Evolutionary conservation across 2,888 invertebrate species (phyloP), one percentile per base, ranked within the genome.

Genomic region (Glaucopsyche alexis): DNA sequence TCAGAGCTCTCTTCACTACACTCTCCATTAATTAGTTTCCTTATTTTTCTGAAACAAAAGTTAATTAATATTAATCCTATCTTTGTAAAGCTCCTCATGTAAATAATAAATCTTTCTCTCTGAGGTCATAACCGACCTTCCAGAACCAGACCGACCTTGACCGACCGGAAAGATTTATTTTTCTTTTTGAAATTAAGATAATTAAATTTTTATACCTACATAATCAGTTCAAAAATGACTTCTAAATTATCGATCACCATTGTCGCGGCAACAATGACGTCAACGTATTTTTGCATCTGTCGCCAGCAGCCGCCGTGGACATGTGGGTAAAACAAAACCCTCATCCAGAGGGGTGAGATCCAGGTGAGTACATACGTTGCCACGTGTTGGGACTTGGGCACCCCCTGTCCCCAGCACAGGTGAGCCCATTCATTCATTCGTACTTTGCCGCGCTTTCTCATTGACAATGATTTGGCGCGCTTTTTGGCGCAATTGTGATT

Each of bases 241-340:
- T 29, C 60, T 73, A 77, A 78, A 75, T 74, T 76, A 77, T 74
- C 73, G 78, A 77, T 76, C 76, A 79, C 76, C 50, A 65, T 67
- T 38, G 67, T 66, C 50, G 40, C 49, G 49, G 42, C 50, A 66
- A 72, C 49, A 83, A 87, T 85, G 87, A 84, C 85, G 82, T 81
- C 83, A 93, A 93, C 92, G 92, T 88, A 92, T 92, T 92, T 90
- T 90, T 90, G 90, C 92, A 93, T 93, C 92, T 93, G 92, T 89
- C 91, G 83, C 85, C 84, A 84, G 88, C 91, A 91, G 91, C 92
- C 91, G 91, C 87, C 85, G 74, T 78, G 86, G 89, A 83, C 91
- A 91, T 90, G 90, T 91, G 90, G 78, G 85, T 85, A 83, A 85
- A 87, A 87, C 87, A 86, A 87, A 84, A 81, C 82, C 86, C 85